Evolutionary conservation across 2,797 vertebrate genomes (phyloP), one percentile per base, ranked within the genome.

Genomic region (Lepilemur septentrionalis): DNA sequence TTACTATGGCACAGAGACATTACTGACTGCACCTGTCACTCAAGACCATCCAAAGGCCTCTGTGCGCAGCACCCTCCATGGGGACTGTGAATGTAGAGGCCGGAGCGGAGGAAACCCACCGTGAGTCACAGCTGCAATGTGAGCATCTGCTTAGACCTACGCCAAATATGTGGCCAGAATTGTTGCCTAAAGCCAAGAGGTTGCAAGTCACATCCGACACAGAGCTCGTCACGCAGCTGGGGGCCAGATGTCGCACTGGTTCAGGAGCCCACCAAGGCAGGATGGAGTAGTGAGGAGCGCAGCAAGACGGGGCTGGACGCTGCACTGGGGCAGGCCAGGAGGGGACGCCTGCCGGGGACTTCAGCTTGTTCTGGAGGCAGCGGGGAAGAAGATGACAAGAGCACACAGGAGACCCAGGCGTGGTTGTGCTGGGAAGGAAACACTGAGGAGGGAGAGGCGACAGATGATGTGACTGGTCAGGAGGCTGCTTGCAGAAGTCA

Each of bases 281-380:
- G 35, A 4, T 0, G 10, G 12, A 65, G n/a, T 0, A n/a, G 80
- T 1, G 14, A 46, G 38, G 32, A n/a, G 18, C 0, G 0, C 1
- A 0, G 25, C 17, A 30, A 38, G 50, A 59, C 25, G 0, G 1
- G 41, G 63, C 13, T 4, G 20, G 32, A 59, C 2, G 1, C 48
- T 15, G 41, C 6, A 10, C 12, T 10, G 52, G 43, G 17, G 38
- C 28, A 50, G 65, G 52, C 35, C 15, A 0, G 1, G 20, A 23
- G 23, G 41, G 35, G 38, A 38, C 2, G 23, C 22, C 35, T 3
- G 2, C 32, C 17, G 23, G 32, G 84, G 92, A 23, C 30, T 3
- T 10, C 0, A 52, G 17, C 17, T 15, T 81, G 67, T 22, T 55
- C 23, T 28, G 48, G 55, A 57, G 48, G 55, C 20, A 30, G 23